These are phyloP conservation scores for Pogoniulus pusillus DNA, from an alignment of 2,797 vertebrate species.

Conservation along the genomic window DNA sequence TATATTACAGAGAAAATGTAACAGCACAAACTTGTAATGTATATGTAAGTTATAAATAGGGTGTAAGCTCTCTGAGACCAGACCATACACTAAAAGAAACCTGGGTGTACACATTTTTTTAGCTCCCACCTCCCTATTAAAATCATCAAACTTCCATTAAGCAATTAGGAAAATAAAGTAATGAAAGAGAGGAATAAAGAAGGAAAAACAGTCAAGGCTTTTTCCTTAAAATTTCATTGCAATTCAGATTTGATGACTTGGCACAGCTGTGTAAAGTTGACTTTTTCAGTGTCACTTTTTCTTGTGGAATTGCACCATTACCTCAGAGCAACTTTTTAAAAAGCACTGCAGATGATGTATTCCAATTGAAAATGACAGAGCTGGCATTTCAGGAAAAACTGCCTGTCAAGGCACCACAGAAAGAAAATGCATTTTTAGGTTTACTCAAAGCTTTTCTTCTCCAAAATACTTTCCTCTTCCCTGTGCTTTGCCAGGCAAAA, in stretches of 20 bases:
- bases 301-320: slow-evolving; percentile 9
- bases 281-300: neutral
- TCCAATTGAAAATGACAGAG: neutral
- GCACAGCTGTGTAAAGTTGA: neutral
- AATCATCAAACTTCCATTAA: neutral
- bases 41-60: neutral
- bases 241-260: neutral
- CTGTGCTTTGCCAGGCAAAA: fast-evolving
- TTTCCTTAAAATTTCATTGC: neutral
- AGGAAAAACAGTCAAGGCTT: neutral
- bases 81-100: neutral
- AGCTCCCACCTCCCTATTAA: neutral
- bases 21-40: neutral
- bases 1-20: neutral
- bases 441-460: neutral
- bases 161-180: neutral
- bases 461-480: neutral
- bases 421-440: neutral
- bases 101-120: neutral
- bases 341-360: neutral
- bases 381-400: neutral
- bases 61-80: neutral
- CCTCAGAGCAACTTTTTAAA: slow-evolving; percentile 7
- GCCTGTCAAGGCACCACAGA: neutral
- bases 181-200: neutral